A percentile compares a stretch with the other conserved stretches of the same genome.
Conservation (phyloP, 2,113 vertebrate genomes). For the Phyllopteryx taeniolatus region DNA sequence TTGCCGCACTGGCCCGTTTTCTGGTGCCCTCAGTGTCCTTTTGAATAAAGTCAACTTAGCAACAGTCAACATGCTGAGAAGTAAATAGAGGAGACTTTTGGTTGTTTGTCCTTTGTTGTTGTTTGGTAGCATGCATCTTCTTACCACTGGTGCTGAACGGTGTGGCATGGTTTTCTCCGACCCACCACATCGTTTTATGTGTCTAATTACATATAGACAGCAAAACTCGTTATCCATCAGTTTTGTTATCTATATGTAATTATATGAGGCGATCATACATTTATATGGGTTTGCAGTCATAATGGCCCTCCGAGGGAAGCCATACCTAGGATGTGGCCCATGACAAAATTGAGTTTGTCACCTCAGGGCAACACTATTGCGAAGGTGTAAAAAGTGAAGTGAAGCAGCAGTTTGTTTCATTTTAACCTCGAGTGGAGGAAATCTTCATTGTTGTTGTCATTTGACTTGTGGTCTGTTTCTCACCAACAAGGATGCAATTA, state of each 20-base stretch:
- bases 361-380: not conserved
- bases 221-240: no score
- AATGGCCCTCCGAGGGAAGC: no score
- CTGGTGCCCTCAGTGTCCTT: not conserved
- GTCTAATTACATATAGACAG: no score
- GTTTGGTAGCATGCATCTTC: not conserved
- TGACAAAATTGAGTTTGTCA: no score
- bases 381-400: not conserved
- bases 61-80: not conserved
- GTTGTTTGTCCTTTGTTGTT: not conserved
- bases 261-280: no score
- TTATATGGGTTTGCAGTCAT: no score
- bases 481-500: conserved; percentile 7
- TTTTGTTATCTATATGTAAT: no score
- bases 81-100: not conserved
- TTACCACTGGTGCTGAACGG: not conserved
- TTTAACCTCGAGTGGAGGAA: not conserved
- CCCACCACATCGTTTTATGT: no score
- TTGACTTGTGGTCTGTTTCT: not conserved
- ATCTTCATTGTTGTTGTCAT: not conserved
- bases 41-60: not conserved
- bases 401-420: not conserved
- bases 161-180: not conserved
- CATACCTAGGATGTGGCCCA: no score
- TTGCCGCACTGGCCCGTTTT: not conserved